Evolutionary conservation across 2,888 invertebrate species (phyloP), one percentile per base, ranked within the genome.

Genomic region (Boloria selene): DNA sequence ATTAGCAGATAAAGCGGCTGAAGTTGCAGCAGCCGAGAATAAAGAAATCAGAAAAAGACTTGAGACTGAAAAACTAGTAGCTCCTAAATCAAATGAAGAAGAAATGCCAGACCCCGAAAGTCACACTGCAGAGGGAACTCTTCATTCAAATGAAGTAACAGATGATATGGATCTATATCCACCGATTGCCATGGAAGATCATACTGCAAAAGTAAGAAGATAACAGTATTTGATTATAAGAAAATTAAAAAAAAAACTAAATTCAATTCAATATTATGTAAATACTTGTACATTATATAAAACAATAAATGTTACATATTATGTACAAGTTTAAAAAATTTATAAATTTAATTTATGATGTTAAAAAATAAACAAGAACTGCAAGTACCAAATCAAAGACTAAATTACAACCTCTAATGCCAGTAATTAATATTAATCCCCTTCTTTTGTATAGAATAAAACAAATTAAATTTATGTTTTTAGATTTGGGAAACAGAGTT

Each of bases 1-100:
- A 70, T 93, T 97, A 73, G 97, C 98, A 14, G 97, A 97, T 85
- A 95, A 95, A 82, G 94, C 95, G 61, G 96, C 96, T 0, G 87
- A 88, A 67, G 80, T 79, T 1, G 84, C 85, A 0, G 85, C 84
- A 5, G 84, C 80, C 5, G 89, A 90, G 69, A 91, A 92, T 68
- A 86, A 82, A 62, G 88, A 89, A 67, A 75, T 90, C 18, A 79
- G 82, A 68, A 88, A 86, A 65, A 85, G 86, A 72, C 77, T 89
- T 16, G 88, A 87, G 71, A 83, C 81, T 1, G 90, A 90, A 61
- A 86, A 86, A 72, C 80, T 87, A 4, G 77, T 84, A 13, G 83
- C 85, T 17, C 86, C 87, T 1, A 86, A 83, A 65, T 81, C 86
- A 2, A 85, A 78, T 70, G 86, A 87, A 61, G 87, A 86, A 63